Percentiles rank a stretch among this genome's conserved stretches.
Evolutionary conservation across 2,888 invertebrate genomes (phyloP).

Genomic region (Lycocerus yunnanus): DNA sequence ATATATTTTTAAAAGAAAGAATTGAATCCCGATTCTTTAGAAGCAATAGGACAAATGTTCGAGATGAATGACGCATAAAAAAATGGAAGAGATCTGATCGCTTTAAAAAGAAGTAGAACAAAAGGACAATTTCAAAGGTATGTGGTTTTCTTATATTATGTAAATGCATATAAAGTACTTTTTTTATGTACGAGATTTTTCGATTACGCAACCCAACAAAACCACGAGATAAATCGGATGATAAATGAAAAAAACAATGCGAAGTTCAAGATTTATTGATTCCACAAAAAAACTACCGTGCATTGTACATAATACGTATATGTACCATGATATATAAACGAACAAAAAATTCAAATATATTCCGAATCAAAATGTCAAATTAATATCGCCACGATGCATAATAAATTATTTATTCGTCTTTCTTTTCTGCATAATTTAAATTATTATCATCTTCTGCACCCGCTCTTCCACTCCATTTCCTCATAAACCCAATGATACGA

Average conservation of each 20-base stretch:
- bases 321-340: not conserved
- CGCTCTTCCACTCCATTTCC: not conserved
- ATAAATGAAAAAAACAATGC: not conserved
- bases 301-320: not conserved
- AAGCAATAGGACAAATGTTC: constrained; percentile 26
- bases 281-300: not conserved
- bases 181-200: constrained; percentile 17
- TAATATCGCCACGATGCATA: not conserved
- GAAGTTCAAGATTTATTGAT: not conserved
- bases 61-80: constrained; percentile 31
- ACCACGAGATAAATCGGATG: not conserved
- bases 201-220: constrained; percentile 7
- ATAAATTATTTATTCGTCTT: not conserved
- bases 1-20: constrained; percentile 24
- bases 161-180: constrained; percentile 28
- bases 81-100: constrained; percentile 21
- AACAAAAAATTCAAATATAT: not conserved
- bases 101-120: constrained; percentile 32
- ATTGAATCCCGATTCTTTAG: constrained; percentile 28
- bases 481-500: not conserved
- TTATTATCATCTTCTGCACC: not conserved
- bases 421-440: not conserved
- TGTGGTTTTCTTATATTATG: constrained; percentile 21
- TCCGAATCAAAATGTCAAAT: not conserved
- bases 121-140: constrained; percentile 26